Evolutionary conservation across 2,797 vertebrate species (phyloP).

Genomic region (Bucorvus abyssinicus): DNA sequence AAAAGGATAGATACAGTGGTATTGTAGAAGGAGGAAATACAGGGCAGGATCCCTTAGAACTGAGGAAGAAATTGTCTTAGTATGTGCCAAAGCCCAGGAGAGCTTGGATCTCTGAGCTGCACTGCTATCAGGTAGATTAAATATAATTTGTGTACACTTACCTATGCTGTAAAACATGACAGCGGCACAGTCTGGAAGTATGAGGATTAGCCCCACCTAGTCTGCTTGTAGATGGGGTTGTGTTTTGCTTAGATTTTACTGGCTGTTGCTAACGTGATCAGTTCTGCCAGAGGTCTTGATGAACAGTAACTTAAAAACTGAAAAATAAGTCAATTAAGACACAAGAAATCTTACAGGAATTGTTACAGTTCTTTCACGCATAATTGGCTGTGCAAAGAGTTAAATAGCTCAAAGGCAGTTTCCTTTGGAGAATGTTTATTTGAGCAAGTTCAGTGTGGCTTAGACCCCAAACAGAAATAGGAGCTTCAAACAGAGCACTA

Average conservation of each 20-base stretch:
- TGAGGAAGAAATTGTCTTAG: background rate
- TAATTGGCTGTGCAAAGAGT: conserved; percentile 13
- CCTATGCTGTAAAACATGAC: background rate
- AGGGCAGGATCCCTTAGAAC: background rate
- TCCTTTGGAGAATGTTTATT: conserved; percentile 51
- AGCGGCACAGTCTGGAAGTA: background rate
- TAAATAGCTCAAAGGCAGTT: conserved; percentile 50
- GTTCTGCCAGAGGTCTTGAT: background rate
- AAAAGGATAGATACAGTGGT: background rate
- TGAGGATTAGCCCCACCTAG: background rate
- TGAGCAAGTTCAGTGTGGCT: conserved; percentile 43
- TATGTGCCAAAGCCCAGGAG: background rate
- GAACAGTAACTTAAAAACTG: background rate
- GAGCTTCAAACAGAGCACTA: conserved; percentile 46
- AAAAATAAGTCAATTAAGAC: background rate
- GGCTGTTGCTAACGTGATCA: background rate
- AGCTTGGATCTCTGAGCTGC: background rate
- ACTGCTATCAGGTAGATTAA: conserved; percentile 5
- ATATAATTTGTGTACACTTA: background rate
- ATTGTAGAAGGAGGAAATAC: background rate
- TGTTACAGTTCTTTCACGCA: background rate
- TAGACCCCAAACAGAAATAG: conserved; percentile 48
- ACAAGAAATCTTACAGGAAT: background rate
- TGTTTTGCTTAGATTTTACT: conserved; percentile 1
- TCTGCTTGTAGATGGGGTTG: background rate